Evolutionary conservation across 2,888 invertebrate genomes (phyloP).

Genomic region (Gnatocerus cornutus): DNA sequence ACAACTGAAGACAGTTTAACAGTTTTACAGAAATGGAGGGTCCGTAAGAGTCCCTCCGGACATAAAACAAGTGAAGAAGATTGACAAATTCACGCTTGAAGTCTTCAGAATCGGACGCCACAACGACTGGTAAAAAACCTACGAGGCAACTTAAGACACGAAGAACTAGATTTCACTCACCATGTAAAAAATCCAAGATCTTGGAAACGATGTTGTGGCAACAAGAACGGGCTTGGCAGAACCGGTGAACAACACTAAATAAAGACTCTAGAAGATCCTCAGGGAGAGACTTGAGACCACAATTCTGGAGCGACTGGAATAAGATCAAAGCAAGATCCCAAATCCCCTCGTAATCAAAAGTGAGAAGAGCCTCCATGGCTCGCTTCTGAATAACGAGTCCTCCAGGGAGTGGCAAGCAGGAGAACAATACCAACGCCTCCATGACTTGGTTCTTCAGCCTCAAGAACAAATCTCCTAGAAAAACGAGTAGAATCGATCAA

Average conservation of each 20-base stretch:
- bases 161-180: constrained; percentile 7
- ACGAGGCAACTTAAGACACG: constrained; percentile 57
- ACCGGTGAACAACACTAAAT: constrained; percentile 61
- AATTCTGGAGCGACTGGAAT: constrained; percentile 62
- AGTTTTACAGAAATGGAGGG: constrained; percentile 67
- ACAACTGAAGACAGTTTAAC: constrained; percentile 68
- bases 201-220: constrained; percentile 64
- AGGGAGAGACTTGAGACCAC: constrained; percentile 57
- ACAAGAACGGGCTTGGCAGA: constrained; percentile 63
- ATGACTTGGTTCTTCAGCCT: constrained; percentile 53
- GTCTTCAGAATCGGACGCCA: constrained; percentile 6
- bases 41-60: constrained; percentile 64
- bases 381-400: constrained; percentile 56
- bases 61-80: constrained; percentile 63
- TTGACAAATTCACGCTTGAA: constrained; percentile 47
- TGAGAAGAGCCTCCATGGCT: constrained; percentile 56
- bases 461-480: constrained; percentile 2
- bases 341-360: constrained; percentile 59
- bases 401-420: constrained; percentile 55
- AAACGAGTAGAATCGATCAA: too few relatives aligned
- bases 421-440: constrained; percentile 59
- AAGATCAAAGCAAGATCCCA: constrained; percentile 63
- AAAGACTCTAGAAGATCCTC: constrained; percentile 59
- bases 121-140: constrained; percentile 51
- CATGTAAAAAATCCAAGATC: constrained; percentile 61